Evolutionary conservation across 2,113 vertebrate species (phyloP).

Genomic region (Coryphaenoides rupestris): DNA sequence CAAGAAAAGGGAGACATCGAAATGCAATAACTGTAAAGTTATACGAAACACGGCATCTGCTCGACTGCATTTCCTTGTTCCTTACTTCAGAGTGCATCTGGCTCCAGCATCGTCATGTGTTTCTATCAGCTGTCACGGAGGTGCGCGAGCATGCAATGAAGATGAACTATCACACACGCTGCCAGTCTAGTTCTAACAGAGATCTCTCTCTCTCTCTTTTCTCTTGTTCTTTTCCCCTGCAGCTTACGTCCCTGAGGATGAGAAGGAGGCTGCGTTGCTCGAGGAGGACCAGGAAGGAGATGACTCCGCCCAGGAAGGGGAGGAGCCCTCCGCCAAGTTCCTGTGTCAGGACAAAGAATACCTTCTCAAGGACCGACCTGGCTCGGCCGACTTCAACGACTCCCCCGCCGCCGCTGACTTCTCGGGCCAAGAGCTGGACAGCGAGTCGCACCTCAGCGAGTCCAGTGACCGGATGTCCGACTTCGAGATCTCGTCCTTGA

Average conservation of each 20-base stretch:
- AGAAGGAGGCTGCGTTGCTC: constrained; percentile 88
- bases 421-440: constrained; percentile 97
- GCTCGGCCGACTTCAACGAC: constrained; percentile 85
- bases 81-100: constrained; percentile 18
- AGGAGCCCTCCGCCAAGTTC: constrained; percentile 88
- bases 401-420: constrained; percentile 88
- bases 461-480: constrained; percentile 96
- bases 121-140: constrained; percentile 42
- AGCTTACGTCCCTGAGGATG: constrained; percentile 95
- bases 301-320: constrained; percentile 80
- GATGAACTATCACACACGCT: constrained; percentile 39
- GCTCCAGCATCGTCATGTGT: constrained; percentile 26
- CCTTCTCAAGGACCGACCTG: constrained; percentile 78
- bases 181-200: constrained; percentile 34
- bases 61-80: constrained; percentile 42
- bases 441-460: constrained; percentile 95
- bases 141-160: constrained; percentile 32
- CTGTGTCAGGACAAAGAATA: constrained; percentile 88
- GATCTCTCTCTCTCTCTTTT: constrained; percentile 40
- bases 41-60: constrained; percentile 44
- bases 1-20: constrained; percentile 37
- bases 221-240: constrained; percentile 56
- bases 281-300: constrained; percentile 88
- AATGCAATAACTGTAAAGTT: constrained; percentile 47
- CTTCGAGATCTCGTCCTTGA: constrained; percentile 91